These are phyloP conservation scores for Catocala fraxini DNA, from an alignment of 2,888 invertebrate genomes.

Conservation along the genomic window DNA sequence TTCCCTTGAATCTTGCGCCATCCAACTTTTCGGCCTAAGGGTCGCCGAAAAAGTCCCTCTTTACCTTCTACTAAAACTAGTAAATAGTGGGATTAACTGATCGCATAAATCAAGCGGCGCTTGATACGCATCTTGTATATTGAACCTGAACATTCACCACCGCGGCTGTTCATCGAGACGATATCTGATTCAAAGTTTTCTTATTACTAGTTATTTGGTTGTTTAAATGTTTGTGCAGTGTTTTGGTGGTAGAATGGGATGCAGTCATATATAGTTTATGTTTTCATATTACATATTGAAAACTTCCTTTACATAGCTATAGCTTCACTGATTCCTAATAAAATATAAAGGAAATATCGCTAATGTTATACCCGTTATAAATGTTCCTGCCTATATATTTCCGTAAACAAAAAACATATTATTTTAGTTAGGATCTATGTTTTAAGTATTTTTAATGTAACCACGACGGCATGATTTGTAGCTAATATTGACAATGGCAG, in stretches of 20 bases:
- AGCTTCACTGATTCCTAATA: no score
- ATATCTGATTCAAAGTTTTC: constrained; percentile 55
- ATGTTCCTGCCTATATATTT: no score
- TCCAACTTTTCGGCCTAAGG: constrained; percentile 57
- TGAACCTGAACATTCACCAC: constrained; percentile 45
- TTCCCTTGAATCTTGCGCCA: constrained; percentile 37
- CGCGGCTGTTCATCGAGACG: constrained; percentile 14
- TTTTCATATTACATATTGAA: no score
- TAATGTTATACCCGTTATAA: no score
- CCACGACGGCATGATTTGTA: no score
- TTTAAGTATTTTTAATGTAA: no score
- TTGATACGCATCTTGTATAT: constrained; percentile 56
- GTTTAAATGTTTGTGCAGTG: constrained; percentile 17
- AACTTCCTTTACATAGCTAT: no score
- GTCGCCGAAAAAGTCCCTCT: constrained; percentile 78
- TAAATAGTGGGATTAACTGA: constrained; percentile 85
- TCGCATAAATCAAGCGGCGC: constrained; percentile 76
- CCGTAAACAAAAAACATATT: no score
- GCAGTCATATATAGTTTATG: no score
- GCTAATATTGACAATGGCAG: no score
- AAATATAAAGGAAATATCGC: no score
- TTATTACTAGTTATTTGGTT: constrained; percentile 38
- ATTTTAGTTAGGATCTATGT: no score
- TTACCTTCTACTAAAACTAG: constrained; percentile 85
- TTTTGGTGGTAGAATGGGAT: constrained; percentile 18